These are phyloP conservation scores for Lagopus leucura DNA, from an alignment of 2,113 vertebrate species.

Conservation along the genomic window DNA sequence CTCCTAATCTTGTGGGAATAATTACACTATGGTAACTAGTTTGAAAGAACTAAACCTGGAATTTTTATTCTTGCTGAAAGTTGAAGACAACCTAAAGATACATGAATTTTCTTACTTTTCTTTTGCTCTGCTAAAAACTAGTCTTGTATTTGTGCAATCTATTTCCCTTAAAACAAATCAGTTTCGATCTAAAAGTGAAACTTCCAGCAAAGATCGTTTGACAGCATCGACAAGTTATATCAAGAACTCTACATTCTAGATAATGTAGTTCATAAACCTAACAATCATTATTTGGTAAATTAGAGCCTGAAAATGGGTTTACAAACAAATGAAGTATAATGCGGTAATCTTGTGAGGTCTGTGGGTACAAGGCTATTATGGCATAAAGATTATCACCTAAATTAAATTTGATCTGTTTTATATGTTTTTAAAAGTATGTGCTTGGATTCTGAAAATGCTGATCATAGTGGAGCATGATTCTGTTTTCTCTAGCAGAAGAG, in stretches of 20 bases:
- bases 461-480: neutral
- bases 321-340: neutral
- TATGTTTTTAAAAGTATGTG: neutral
- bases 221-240: neutral
- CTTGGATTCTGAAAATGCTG: neutral
- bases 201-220: neutral
- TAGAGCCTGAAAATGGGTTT: constrained; percentile 23
- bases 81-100: neutral
- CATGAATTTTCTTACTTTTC: neutral
- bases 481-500: neutral
- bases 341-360: neutral
- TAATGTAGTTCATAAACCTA: constrained; percentile 31
- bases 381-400: neutral
- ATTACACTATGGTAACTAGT: neutral
- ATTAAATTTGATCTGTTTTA: constrained; percentile 1
- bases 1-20: neutral
- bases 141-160: neutral
- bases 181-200: neutral
- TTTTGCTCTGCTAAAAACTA: neutral
- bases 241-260: neutral
- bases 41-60: neutral
- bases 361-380: neutral
- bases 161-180: neutral
- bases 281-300: constrained; percentile 51
- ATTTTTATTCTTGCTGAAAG: neutral